Conservation (phyloP, 1,140 invertebrate species). For the Periplaneta americana region DNA sequence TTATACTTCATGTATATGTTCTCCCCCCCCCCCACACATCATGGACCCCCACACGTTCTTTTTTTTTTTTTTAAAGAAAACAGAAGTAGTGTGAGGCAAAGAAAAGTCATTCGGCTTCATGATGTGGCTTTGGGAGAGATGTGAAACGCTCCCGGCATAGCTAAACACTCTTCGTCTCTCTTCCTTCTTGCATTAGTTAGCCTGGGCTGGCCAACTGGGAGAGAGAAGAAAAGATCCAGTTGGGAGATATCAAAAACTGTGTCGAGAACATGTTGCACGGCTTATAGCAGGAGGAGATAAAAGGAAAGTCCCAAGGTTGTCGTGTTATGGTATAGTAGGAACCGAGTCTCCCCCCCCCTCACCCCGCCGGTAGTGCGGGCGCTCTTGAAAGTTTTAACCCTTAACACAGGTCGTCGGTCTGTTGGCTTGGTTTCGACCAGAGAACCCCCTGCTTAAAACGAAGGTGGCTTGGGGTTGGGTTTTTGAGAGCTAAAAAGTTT, state of each 20-base stretch:
- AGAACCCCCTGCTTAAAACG: neutral
- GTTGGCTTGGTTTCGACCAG: neutral
- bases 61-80: neutral
- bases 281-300: neutral
- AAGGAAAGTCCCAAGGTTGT: neutral
- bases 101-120: neutral
- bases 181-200: neutral
- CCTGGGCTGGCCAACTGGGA: neutral
- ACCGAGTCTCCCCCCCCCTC: too few species aligned
- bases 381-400: neutral
- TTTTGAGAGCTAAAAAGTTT: neutral
- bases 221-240: neutral
- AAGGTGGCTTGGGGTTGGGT: neutral
- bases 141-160: neutral
- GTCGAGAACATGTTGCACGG: neutral
- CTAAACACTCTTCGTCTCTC: neutral
- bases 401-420: neutral
- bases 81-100: neutral
- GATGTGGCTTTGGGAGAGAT: neutral
- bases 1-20: neutral
- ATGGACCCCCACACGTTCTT: too few species aligned
- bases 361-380: neutral
- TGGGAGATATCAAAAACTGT: neutral
- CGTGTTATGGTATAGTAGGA: neutral
- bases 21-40: too few species aligned